phyloP scores from a whole-genome alignment of 2,113 vertebrate species.

The Lepidothrix coronata region DNA sequence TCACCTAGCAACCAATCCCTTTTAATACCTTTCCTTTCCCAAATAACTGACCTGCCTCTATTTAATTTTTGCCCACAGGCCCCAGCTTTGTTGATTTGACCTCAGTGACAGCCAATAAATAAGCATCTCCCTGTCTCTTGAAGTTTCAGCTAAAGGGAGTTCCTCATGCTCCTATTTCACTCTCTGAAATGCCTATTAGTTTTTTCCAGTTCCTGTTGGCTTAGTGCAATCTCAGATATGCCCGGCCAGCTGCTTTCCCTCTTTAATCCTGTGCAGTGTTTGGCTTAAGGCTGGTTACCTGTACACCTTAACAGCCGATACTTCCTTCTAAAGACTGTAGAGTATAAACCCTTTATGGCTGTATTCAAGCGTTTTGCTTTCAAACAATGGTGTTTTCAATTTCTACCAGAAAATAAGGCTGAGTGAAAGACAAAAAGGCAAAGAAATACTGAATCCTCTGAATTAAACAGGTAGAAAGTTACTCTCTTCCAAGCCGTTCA shows the following conservation, averaged over 20 bases:
- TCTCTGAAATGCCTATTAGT: not conserved
- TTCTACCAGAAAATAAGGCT: not conserved
- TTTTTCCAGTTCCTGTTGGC: not conserved
- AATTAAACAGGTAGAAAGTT: rapidly evolving
- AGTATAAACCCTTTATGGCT: not conserved
- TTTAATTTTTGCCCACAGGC: not conserved
- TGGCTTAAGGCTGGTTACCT: not conserved
- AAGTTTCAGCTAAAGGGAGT: not conserved
- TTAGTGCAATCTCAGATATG: not conserved
- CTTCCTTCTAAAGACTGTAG: not conserved
- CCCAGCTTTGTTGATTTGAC: not conserved
- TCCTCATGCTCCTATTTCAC: not conserved
- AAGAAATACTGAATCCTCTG: not conserved
- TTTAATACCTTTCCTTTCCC: not conserved
- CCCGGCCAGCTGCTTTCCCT: not conserved
- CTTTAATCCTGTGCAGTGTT: not conserved
- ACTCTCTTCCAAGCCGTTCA: not conserved
- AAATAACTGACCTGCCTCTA: not conserved
- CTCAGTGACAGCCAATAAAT: not conserved
- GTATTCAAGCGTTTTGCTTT: not conserved
- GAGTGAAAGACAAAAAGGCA: not conserved
- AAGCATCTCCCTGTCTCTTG: not conserved
- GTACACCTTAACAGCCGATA: not conserved
- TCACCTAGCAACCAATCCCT: not conserved
- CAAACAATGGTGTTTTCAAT: not conserved